Evolutionary conservation across 2,797 vertebrate genomes (phyloP), one percentile per base, ranked within the genome.

Genomic region (Pantherophis alleghaniensis): DNA sequence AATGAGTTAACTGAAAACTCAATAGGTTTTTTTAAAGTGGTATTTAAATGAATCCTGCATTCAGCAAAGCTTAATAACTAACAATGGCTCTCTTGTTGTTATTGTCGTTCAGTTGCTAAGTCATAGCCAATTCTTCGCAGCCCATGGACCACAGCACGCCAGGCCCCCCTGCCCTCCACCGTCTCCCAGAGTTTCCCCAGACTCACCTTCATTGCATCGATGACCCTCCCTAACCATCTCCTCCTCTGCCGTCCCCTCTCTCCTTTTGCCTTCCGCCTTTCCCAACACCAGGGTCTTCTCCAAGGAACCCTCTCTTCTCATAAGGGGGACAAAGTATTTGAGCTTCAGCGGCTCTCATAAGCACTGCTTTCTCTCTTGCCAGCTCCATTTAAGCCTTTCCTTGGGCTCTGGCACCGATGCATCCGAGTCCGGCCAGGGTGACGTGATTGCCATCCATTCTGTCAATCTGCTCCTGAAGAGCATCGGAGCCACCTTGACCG

Each of bases 401-500:
- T 97, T 99, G 96, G 98, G 98, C 95, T 98, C 98, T 93, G 98
- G 98, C 55, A 98, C 97, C 2, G 98, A 98, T n/a, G 97, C 98
- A 5, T 97, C 98, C 1, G 97, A 97, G 69, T 97, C 98, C 37
- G 97, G 96, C 61, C 97, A 96, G 86, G 96, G 98, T 92, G 98
- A 99, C 74, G 97, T 98, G 91, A 98, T 98, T 4, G 98, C 98
- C 4, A 97, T 99, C 92, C 98, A 98, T 97, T 99, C 99, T 3
- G 94, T 99, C 83, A 99, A 99, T 95, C 97, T 99, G 95, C 96
- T 99, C 5, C 95, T 99, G 96, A 99, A 99, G 96, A 99, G 99
- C 94, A 99, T 99, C 47, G 99, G 99, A 22, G 99, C 99, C 42
- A 99, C 99, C 1, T 98, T 99, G 88, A 99, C 99, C 0, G 99